Conservation (phyloP, 2,113 vertebrate genomes). For the Saccopteryx bilineata region DNA sequence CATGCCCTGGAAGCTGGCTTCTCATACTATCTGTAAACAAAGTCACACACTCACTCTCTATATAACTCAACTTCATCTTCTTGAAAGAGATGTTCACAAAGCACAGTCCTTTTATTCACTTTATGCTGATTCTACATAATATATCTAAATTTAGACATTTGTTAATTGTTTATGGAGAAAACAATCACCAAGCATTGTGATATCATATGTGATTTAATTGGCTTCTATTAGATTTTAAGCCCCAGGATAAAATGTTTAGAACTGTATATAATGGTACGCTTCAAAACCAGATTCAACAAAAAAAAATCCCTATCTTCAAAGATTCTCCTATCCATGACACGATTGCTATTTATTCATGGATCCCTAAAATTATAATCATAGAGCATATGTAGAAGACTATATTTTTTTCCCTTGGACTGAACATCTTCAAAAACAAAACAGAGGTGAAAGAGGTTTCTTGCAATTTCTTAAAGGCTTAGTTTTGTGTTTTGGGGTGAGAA, state of each 20-base stretch:
- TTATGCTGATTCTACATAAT: neutral
- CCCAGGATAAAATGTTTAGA: neutral
- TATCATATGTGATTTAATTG: conserved; percentile 2
- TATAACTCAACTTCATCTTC: conserved; percentile 6
- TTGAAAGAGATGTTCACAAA: conserved; percentile 25
- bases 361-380: conserved; percentile 63
- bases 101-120: neutral
- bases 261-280: conserved; percentile 33
- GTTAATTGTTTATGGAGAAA: conserved; percentile 19
- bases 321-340: conserved; percentile 38
- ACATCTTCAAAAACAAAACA: conserved; percentile 55
- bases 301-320: conserved; percentile 36
- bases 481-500: conserved; percentile 71
- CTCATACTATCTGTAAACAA: conserved; percentile 22
- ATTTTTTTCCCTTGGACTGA: conserved; percentile 38
- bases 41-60: neutral
- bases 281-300: conserved; percentile 4
- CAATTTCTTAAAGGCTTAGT: conserved; percentile 72
- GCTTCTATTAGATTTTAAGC: conserved; percentile 17
- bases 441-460: conserved; percentile 54
- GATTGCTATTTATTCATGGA: conserved; percentile 52
- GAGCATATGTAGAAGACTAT: conserved; percentile 46
- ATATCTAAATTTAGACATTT: conserved; percentile 35
- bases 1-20: conserved; percentile 39
- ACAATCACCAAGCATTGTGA: neutral